A percentile compares a stretch with the other conserved stretches of the same genome.
Conservation (phyloP, 2,797 vertebrate species). For the Podargus strigoides region DNA sequence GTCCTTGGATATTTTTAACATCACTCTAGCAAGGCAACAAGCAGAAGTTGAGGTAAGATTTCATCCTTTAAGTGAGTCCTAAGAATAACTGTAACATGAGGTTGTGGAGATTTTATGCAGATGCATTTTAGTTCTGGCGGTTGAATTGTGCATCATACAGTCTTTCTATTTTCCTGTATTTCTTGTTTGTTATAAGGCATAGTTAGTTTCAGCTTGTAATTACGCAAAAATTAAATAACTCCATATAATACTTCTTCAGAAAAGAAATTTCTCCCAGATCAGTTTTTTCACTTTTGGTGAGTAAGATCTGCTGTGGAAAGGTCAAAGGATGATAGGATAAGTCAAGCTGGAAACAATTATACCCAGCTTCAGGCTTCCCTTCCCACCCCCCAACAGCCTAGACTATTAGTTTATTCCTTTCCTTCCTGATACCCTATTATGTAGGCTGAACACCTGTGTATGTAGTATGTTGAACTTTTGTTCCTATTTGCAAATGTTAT, state of each 20-base stretch:
- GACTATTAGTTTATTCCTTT: not conserved
- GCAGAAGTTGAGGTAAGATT: slow-evolving; percentile 93
- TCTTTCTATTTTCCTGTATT: not conserved
- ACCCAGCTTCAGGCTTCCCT: not conserved
- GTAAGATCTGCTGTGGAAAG: not conserved
- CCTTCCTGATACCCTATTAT: not conserved
- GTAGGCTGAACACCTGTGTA: not conserved
- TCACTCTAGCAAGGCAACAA: slow-evolving; percentile 93
- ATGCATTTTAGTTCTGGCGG: not conserved
- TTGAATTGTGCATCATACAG: not conserved
- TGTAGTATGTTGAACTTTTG: not conserved
- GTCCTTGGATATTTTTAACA: slow-evolving; percentile 94
- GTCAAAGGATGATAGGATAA: not conserved
- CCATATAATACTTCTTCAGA: not conserved
- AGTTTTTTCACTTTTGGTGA: not conserved
- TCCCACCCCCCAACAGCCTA: fast-evolving
- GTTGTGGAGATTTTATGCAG: not conserved
- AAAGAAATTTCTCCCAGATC: not conserved
- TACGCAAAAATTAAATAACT: not conserved
- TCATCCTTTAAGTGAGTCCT: not conserved
- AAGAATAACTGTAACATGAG: not conserved
- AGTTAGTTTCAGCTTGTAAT: not conserved
- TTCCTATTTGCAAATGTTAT: not conserved
- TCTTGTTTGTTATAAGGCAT: not conserved
- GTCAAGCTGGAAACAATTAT: not conserved